These are phyloP conservation scores for Folsomia candida DNA, from an alignment of 2,888 invertebrate species.

Conservation along the genomic window DNA sequence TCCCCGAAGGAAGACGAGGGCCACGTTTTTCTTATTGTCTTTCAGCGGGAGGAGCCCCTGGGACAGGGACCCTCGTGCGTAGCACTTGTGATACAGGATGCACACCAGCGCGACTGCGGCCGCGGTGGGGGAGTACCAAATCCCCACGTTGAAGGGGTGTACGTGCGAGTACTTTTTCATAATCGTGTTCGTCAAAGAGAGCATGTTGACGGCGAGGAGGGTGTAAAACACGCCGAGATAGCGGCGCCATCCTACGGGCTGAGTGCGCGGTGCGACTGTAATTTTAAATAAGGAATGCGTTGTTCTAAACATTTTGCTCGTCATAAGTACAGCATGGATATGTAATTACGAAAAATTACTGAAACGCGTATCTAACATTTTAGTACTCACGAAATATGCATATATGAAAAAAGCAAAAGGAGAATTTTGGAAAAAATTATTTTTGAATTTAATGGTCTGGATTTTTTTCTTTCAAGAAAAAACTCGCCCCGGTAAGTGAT, in stretches of 20 bases:
- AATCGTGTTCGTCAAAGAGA: slow-evolving; percentile 35
- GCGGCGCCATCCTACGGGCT: slow-evolving; percentile 39
- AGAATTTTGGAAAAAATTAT: no score
- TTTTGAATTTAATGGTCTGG: no score
- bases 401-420: no score
- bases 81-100: slow-evolving; percentile 32
- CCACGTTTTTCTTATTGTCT: slow-evolving; percentile 33
- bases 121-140: slow-evolving; percentile 34
- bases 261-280: no score
- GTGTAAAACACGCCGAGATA: slow-evolving; percentile 41
- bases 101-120: slow-evolving; percentile 31
- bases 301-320: no score
- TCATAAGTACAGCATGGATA: no score
- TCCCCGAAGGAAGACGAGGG: slow-evolving; percentile 40
- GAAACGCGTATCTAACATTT: no score
- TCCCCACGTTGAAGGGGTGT: slow-evolving; percentile 21
- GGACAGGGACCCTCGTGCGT: slow-evolving; percentile 34
- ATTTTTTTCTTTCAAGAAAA: no score
- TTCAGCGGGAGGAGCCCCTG: slow-evolving; percentile 26
- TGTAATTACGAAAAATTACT: no score
- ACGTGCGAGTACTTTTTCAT: slow-evolving; percentile 34
- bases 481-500: no score
- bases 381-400: no score
- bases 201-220: slow-evolving; percentile 38
- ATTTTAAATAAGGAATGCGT: no score